Evolutionary conservation across 2,113 vertebrate genomes (phyloP).

Genomic region (Aspidoscelis tigris): DNA sequence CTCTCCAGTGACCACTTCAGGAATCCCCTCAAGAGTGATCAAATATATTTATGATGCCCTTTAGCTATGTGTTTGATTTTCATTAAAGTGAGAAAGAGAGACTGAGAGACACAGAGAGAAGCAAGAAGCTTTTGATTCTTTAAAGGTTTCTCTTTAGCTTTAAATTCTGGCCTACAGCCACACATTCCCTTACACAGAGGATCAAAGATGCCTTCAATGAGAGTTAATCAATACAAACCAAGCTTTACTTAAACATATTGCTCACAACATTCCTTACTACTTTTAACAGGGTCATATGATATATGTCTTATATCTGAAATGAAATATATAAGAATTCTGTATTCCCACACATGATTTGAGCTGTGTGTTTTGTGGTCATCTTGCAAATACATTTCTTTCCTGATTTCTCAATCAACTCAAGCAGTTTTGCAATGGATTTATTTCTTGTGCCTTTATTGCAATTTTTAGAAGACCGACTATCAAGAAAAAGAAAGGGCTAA

Average conservation of each 20-base stretch:
- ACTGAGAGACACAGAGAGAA: slow-evolving; percentile 28
- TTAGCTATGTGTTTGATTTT: slow-evolving; percentile 71
- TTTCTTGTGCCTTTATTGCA: neutral
- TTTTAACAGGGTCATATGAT: slow-evolving; percentile 51
- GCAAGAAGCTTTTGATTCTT: slow-evolving; percentile 52
- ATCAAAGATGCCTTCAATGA: slow-evolving; percentile 67
- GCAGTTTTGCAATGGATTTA: neutral
- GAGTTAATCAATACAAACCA: slow-evolving; percentile 57
- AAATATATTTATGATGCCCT: slow-evolving; percentile 75
- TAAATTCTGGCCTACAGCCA: slow-evolving; percentile 70
- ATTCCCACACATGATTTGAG: slow-evolving; percentile 21
- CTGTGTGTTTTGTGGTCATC: slow-evolving; percentile 24
- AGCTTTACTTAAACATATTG: slow-evolving; percentile 55
- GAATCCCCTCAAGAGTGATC: slow-evolving; percentile 58
- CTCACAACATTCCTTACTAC: slow-evolving; percentile 55
- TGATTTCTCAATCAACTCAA: neutral
- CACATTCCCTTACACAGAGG: slow-evolving; percentile 53
- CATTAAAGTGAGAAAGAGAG: slow-evolving; percentile 42
- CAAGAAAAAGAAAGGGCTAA: neutral
- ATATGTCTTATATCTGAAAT: slow-evolving; percentile 42
- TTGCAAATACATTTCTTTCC: neutral
- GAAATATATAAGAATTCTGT: slow-evolving; percentile 45
- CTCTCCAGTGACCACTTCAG: slow-evolving; percentile 66
- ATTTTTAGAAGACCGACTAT: neutral
- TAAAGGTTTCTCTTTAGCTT: slow-evolving; percentile 63